phyloP scores from a whole-genome alignment of 1,140 invertebrate species.

The Zaprionus lachaisei region DNA sequence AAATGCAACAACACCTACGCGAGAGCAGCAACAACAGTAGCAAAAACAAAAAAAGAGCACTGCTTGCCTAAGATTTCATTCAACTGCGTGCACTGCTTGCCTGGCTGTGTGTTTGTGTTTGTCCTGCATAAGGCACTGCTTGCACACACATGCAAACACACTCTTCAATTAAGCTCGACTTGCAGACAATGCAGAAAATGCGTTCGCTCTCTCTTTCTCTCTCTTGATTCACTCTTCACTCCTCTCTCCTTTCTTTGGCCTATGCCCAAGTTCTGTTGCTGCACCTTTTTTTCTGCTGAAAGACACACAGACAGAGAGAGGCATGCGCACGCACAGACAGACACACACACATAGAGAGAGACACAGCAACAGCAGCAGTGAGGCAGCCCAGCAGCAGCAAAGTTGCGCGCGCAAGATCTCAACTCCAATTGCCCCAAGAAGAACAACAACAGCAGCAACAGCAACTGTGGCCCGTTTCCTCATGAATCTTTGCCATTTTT shows the following conservation, averaged over 20 bases:
- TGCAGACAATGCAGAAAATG: constrained; percentile 29
- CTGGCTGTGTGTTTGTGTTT: constrained; percentile 3
- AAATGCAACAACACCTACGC: constrained; percentile 22
- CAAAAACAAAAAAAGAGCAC: constrained; percentile 5
- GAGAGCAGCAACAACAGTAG: constrained; percentile 11
- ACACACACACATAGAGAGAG: neutral
- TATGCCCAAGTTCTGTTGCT: constrained; percentile 45
- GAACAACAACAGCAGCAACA: too few species aligned
- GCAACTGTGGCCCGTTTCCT: constrained; percentile 4
- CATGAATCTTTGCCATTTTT: constrained; percentile 47
- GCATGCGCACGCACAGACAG: constrained; percentile 7
- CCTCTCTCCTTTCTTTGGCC: constrained; percentile 20
- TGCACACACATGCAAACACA: constrained; percentile 3
- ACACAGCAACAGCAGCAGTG: constrained; percentile 1
- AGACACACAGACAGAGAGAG: constrained; percentile 29
- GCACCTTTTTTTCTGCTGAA: constrained; percentile 75
- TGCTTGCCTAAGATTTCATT: constrained; percentile 21
- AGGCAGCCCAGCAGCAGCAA: neutral
- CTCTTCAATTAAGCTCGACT: constrained; percentile 41
- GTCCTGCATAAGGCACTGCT: constrained; percentile 1
- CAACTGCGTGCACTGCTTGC: constrained; percentile 18
- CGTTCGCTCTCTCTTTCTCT: constrained; percentile 7
- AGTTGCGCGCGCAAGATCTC: constrained; percentile 53
- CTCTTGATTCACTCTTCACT: constrained; percentile 6
- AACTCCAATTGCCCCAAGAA: constrained; percentile 46